Percentiles rank a stretch among this genome's conserved stretches.
These are phyloP conservation scores for Hormiphora californensis DNA, from an alignment of 37 sponge, comb jelly and placozoan species.

Conservation along the genomic window DNA sequence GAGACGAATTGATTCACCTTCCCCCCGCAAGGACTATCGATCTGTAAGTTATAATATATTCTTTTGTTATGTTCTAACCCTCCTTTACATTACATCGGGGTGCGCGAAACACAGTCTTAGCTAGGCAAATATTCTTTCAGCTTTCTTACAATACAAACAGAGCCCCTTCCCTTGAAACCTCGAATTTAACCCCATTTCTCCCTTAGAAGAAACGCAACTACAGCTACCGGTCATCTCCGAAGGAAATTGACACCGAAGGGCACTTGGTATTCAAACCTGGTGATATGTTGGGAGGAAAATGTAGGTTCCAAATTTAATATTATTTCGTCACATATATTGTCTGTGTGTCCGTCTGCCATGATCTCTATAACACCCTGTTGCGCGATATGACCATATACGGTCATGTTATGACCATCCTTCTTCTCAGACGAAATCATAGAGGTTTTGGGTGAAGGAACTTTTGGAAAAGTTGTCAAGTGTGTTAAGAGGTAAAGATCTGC, in stretches of 20 bases:
- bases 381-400: not conserved
- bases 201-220: too few species aligned
- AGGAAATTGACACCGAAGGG: conserved; percentile 20
- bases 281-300: conserved; percentile 34
- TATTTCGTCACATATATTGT: too few species aligned
- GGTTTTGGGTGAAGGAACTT: conserved; percentile 93
- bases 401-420: not conserved
- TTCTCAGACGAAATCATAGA: conserved; percentile 74
- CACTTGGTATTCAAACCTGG: conserved; percentile 11
- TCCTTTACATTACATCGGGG: too few species aligned
- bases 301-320: too few species aligned
- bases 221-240: too few species aligned
- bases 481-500: conserved; percentile 83
- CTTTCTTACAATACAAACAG: too few species aligned
- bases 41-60: not conserved
- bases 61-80: not conserved
- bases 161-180: too few species aligned
- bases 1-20: conserved; percentile 12
- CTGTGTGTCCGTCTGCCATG: too few species aligned
- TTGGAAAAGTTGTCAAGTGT: conserved; percentile 96
- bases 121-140: too few species aligned
- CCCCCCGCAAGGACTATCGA: not conserved
- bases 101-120: too few species aligned
- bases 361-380: too few species aligned
- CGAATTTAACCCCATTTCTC: too few species aligned